Conservation (phyloP, 1,140 invertebrate species). For the Mylabris phalerata region DNA sequence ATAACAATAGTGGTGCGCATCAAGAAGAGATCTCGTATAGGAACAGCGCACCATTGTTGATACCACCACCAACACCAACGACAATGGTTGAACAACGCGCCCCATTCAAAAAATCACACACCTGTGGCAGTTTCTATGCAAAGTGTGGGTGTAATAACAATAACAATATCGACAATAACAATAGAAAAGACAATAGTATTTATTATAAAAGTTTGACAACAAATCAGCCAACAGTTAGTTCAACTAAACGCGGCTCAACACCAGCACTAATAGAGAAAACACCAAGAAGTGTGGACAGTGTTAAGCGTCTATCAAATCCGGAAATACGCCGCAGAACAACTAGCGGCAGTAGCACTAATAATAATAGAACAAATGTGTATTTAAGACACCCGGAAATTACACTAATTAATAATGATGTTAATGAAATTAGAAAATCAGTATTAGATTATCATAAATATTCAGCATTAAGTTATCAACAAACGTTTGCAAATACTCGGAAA, state of each 20-base stretch:
- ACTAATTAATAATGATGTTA: slow-evolving; percentile 23
- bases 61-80: background rate
- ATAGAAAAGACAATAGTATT: background rate
- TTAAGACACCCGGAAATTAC: slow-evolving; percentile 36
- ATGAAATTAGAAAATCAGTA: slow-evolving; percentile 30
- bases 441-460: slow-evolving; percentile 35
- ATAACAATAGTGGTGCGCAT: slow-evolving; percentile 28
- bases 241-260: slow-evolving; percentile 2
- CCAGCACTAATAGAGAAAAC: slow-evolving; percentile 14
- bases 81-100: slow-evolving; percentile 14
- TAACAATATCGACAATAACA: slow-evolving; percentile 12
- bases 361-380: slow-evolving; percentile 25
- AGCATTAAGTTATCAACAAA: slow-evolving; percentile 23
- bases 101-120: slow-evolving; percentile 35
- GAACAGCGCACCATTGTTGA: slow-evolving; percentile 1
- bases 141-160: slow-evolving; percentile 37
- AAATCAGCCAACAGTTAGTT: background rate
- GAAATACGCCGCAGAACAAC: slow-evolving; percentile 24
- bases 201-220: too few relatives aligned
- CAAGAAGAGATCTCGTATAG: slow-evolving; percentile 8
- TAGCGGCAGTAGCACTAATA: background rate
- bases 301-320: slow-evolving; percentile 35
- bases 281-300: slow-evolving; percentile 14
- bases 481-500: background rate
- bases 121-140: slow-evolving; percentile 41